Conservation (phyloP, 2,888 invertebrate species). For the Bombylius discolor region DNA sequence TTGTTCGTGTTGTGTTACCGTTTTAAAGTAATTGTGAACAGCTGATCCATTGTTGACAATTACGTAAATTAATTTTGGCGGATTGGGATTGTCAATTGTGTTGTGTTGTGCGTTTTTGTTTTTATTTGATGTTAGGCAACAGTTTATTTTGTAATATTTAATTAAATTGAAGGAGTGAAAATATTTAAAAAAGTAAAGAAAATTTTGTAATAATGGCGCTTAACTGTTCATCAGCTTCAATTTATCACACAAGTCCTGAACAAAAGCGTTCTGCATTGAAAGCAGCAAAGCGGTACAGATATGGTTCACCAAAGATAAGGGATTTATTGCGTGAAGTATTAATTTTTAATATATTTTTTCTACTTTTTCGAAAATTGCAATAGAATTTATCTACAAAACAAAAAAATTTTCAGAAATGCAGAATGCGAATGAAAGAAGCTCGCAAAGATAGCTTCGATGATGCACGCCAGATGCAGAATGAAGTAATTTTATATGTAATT, state of each 20-base stretch:
- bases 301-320: conserved; percentile 26
- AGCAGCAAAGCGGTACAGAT: conserved; percentile 24
- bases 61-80: no score
- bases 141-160: no score
- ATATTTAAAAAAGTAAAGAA: neutral
- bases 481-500: conserved; percentile 9
- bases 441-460: conserved; percentile 20
- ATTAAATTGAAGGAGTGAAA: no score
- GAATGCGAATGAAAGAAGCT: conserved; percentile 25
- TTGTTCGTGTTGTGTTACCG: no score
- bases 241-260: conserved; percentile 24
- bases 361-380: neutral
- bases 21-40: no score
- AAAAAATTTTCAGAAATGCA: conserved; percentile 24
- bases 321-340: conserved; percentile 29
- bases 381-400: neutral
- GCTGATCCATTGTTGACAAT: no score
- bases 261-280: conserved; percentile 26
- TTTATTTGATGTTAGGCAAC: no score
- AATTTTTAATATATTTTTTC: neutral
- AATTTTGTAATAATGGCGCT: conserved; percentile 7
- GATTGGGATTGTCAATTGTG: no score
- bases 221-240: conserved; percentile 15
- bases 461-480: conserved; percentile 14
- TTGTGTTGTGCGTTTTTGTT: no score